Evolutionary conservation across 37 sponge, comb jelly and placozoan genomes (phyloP), one percentile per base, ranked within the genome.

Genomic region (Beroe ovata): DNA sequence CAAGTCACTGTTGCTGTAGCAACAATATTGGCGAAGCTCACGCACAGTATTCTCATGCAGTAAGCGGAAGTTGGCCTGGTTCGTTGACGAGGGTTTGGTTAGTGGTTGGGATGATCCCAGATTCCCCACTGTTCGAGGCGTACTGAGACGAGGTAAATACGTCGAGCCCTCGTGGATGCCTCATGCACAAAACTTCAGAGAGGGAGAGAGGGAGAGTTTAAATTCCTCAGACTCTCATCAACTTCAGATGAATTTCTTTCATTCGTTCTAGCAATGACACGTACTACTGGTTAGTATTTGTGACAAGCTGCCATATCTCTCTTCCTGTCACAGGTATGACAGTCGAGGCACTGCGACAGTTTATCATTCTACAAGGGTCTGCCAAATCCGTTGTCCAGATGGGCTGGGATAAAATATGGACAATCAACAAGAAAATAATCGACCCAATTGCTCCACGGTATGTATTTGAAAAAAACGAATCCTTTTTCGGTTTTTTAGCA

Each of bases 331-430:
- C 54, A 77, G 84, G 84, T 40, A 93, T 98, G 96, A 98, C 96
- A 0, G 94, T 98, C 36, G 96, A 94, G 66, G 99, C 96, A 16
- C 90, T 98, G 90, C 93, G 93, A 89, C 93, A 95, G 91, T 98
- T 98, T 84, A 98, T 98, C 42, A 90, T 94, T 11, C 37, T 59
- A 20, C 95, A 97, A 91, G 99, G 99, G 14, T 96, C 96, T 8
- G 96, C 99, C 29, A 71, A 93, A 20, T 90, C 96, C 33, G 90
- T 93, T 0, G 96, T 96, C 41, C 69, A 91, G 60, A 98, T 98
- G 99, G 96, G 96, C 66, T 98, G 99, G 99, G 96, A 95, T 91
- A 98, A 98, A 90, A 92, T 98, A 3, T 98, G 99, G 99, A 92
- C 99, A 2, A 93, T 94, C 72, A 98, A 98, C 88, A 92, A 95